Evolutionary conservation across 2,797 vertebrate genomes (phyloP), one percentile per base, ranked within the genome.

Genomic region (Adelosebastes latens): DNA sequence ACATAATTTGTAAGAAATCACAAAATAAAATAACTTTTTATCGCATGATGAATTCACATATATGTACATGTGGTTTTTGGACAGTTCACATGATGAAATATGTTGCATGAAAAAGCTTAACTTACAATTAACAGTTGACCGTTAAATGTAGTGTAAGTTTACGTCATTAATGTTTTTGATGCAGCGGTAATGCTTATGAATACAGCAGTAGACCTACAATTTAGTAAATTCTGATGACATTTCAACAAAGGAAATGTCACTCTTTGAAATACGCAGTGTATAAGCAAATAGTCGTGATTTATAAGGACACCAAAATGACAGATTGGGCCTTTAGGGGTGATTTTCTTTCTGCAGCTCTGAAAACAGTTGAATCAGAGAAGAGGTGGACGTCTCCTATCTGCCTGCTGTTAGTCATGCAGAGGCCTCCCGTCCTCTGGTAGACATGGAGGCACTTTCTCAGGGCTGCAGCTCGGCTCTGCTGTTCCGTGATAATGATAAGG

Each of bases 401-500:
- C 61, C 52, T 75, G 75, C 72, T 67, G 86, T 85, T 67, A 75
- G 77, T 85, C 65, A 64, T 76, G 79, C 66, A 52, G 55, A 84
- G 81, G 69, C 82, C 92, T 92, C 78, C 80, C 3, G n/a, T 80
- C 92, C 92, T 75, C 81, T 29, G 27, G 67, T 55, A 80, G 88
- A 88, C 85, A 82, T 85, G 67, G 75, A 87, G 89, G 79, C 88
- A 83, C 72, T 92, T 87, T 87, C 91, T 93, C 89, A 90, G 81
- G 92, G 87, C 95, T 70, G 86, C 94, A 93, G 95, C 94, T 70
- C 92, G 85, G 92, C 95, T 84, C 95, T 95, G 95, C 96, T 95
- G 94, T 95, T 95, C 89, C 76, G 90, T 93, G 95, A 97, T 97
- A 95, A 96, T 87, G 89, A 94, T 95, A 95, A 97, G 96, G 89